A percentile compares a stretch with the other conserved stretches of the same genome.
Conservation (phyloP, 2,888 invertebrate genomes). For the Agrotis segetum region DNA sequence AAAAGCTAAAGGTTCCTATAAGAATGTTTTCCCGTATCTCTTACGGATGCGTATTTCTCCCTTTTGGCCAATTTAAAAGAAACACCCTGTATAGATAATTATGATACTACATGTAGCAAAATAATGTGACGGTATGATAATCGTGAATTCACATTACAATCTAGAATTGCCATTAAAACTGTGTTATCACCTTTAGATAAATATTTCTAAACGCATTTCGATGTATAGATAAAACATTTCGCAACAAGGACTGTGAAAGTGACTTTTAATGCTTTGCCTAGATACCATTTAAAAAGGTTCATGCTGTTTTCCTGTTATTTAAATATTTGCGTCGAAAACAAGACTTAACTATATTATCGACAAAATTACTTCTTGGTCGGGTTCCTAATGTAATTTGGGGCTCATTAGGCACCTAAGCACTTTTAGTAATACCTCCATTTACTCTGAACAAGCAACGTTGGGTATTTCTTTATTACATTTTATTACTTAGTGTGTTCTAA, state of each 20-base stretch:
- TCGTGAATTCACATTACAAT: no score
- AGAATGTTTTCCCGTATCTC: no score
- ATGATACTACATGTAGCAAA: no score
- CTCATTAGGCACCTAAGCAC: neutral
- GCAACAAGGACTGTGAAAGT: slow-evolving; percentile 21
- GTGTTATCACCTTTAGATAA: slow-evolving; percentile 19
- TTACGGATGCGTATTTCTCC: no score
- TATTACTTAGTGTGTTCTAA: neutral
- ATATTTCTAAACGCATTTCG: slow-evolving; percentile 18
- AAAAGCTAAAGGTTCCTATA: no score
- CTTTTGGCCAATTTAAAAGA: no score
- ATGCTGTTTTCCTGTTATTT: slow-evolving; percentile 1
- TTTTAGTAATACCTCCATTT: neutral
- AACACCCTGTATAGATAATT: no score
- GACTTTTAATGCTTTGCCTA: slow-evolving; percentile 32
- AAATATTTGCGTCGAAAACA: neutral
- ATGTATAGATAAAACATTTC: slow-evolving; percentile 23
- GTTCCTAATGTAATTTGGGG: neutral
- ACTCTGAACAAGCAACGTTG: neutral
- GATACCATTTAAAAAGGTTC: slow-evolving; percentile 13
- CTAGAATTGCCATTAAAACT: neutral
- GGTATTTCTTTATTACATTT: slow-evolving; percentile 1
- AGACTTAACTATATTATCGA: slow-evolving; percentile 12
- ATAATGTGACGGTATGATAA: no score
- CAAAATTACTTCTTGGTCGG: slow-evolving; percentile 8